A percentile compares a stretch with the other conserved stretches of the same genome.
Conservation (phyloP, 2,888 invertebrate species). For the Achlya flavicornis region DNA sequence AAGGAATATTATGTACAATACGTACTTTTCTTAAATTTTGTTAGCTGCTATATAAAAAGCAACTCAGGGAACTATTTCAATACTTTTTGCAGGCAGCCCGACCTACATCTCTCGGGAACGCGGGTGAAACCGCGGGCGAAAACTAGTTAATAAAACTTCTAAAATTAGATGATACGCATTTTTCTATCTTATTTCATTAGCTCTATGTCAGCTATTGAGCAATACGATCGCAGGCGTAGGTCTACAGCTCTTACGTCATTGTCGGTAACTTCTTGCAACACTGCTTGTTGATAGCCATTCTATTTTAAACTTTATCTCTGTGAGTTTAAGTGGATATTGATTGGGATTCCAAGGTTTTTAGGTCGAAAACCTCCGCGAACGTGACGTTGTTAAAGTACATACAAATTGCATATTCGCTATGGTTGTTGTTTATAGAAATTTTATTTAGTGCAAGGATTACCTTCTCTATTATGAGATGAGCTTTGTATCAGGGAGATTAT, state of each 20-base stretch:
- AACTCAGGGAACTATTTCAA: too few relatives aligned
- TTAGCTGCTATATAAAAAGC: too few relatives aligned
- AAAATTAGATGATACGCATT: neutral
- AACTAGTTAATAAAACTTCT: too few relatives aligned
- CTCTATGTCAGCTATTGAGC: conserved; percentile 32
- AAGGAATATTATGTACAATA: too few relatives aligned
- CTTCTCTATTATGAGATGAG: neutral
- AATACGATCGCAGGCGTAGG: conserved; percentile 37
- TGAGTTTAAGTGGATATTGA: conserved; percentile 18
- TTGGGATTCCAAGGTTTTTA: conserved; percentile 26
- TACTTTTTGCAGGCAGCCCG: too few relatives aligned
- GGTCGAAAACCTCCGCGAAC: conserved; percentile 41
- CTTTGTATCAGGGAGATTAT: neutral
- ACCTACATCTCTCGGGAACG: too few relatives aligned
- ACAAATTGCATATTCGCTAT: conserved; percentile 36
- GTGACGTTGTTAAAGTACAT: conserved; percentile 41
- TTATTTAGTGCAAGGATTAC: neutral
- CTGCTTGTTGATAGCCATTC: conserved; percentile 28
- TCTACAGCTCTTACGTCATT: conserved; percentile 58
- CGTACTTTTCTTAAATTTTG: too few relatives aligned
- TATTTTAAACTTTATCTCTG: conserved; percentile 25
- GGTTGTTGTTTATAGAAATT: conserved; percentile 6
- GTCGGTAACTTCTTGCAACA: conserved; percentile 52
- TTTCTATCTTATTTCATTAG: neutral
- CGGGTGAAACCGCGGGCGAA: too few relatives aligned